Base-by-base conservation (phyloP, 2,113 vertebrate species). In the Zosterops borbonicus region DNA sequence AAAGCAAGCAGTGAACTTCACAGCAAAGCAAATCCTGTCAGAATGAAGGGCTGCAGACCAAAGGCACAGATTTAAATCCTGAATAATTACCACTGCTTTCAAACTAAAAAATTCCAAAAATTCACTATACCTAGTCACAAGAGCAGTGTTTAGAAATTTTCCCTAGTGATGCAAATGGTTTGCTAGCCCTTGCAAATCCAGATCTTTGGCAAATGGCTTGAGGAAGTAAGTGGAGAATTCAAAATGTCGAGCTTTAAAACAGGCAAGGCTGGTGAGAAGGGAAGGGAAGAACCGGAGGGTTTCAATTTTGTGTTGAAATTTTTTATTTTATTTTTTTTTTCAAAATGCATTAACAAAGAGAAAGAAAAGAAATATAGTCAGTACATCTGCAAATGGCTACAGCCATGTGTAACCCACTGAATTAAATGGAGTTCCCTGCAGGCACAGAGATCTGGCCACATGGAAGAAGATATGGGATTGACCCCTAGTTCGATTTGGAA, bases 201-300 rank as follows among this genome's bases (percentile, higher is more conserved):
- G 18, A 29, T 83, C 22, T 55, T 76, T 6, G 9, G 41, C n/a
- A 84, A 83, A 81, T 56, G 41, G 8, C n/a, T 87, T 56, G 35
- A 69, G 29, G n/a, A 79, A 47, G 2, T 39, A 67, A 71, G 5
- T 24, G 12, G 33, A 35, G 70, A 70, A 28, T 52, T 90, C 55
- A 9, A 11, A 77, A n/a, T 12, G 9, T 17, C 1, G 1, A 53
- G 23, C 14, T 80, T 77, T 73, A 53, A n/a, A 85, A 68, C 31
- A 63, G 42, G 5, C 59, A 53, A 9, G 6, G 17, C 1, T 79
- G 39, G 23, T 75, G 29, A 11, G 11, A 55, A 29, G 18, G 13
- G 3, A 14, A 11, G 6, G 13, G 3, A 14, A 11, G 6, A 5
- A 20, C 7, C 8, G 19, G 52, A 55, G 4, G 2, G 8, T 1